Evolutionary conservation across 2,797 vertebrate species (phyloP), one percentile per base, ranked within the genome.

Genomic region (Diceros bicornis): DNA sequence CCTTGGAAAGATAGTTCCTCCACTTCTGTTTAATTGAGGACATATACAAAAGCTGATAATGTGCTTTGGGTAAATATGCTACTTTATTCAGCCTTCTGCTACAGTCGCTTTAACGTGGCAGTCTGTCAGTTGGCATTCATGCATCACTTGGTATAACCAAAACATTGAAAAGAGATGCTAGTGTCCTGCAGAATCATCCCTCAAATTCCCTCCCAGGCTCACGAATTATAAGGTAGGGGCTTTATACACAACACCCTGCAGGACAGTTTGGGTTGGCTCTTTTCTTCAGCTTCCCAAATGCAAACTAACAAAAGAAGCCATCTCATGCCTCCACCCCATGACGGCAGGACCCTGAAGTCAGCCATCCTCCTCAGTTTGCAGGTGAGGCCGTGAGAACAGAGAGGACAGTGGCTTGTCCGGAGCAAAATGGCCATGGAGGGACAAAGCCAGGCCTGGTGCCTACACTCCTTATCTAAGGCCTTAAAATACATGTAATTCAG

Each of bases 201-300:
- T 44, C 34, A 2, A 7, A 3, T 16, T n/a, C 41, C 50, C 72
- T n/a, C 0, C 17, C 8, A 27, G 87, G 44, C n/a, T 32, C 79
- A 66, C 0, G 0, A 23, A 52, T 7, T 9, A 0, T 9, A 32
- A 66, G 47, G 37, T 0, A 32, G n/a, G 21, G 27, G 69, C 20
- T 85, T 32, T 69, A 18, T 6, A 29, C 7, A 68, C 32, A 6
- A 13, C 16, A 18, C 7, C 11, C 11, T 14, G 4, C 1, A 20
- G 50, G n/a, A 44, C 18, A 23, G 20, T 62, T 1, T 6, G 29
- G 59, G 14, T 16, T 20, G 64, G 23, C 68, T 77, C 64, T 52
- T 50, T 50, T 61, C 79, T 66, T 66, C 12, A 29, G 18, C 25
- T 55, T 81, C 77, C 12, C 32, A 12, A n/a, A 3, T 10, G 34